phyloP scores from a whole-genome alignment of 2,888 invertebrate genomes.

The Leucophenga montana region DNA sequence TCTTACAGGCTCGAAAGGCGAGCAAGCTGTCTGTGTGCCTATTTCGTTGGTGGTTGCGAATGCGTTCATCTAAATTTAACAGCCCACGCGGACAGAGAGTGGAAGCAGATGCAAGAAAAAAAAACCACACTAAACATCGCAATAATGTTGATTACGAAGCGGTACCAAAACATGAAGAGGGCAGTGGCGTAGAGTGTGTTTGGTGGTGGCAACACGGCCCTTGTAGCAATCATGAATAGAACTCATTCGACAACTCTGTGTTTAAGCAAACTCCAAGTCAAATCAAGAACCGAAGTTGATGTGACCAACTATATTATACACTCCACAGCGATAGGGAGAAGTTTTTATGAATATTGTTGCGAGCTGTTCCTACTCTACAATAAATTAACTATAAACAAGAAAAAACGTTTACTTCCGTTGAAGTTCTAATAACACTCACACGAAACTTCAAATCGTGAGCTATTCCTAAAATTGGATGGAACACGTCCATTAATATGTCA shows the following conservation, averaged over 20 bases:
- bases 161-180: background rate
- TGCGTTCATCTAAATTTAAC: constrained; percentile 35
- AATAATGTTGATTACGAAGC: background rate
- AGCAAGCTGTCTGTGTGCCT: background rate
- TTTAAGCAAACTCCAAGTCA: background rate
- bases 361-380: too few relatives aligned
- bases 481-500: too few relatives aligned
- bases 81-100: constrained; percentile 30
- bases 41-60: background rate
- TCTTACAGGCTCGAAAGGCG: constrained; percentile 7
- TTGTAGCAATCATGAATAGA: constrained; percentile 32
- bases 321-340: too few relatives aligned
- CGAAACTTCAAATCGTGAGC: too few relatives aligned
- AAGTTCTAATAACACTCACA: too few relatives aligned
- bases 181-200: background rate
- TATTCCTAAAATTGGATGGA: too few relatives aligned
- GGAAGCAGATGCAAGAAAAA: constrained; percentile 26
- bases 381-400: too few relatives aligned
- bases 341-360: too few relatives aligned
- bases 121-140: background rate
- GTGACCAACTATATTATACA: too few relatives aligned
- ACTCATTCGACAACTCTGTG: constrained; percentile 14
- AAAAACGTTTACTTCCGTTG: too few relatives aligned
- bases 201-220: constrained; percentile 11
- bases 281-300: background rate